Conservation (phyloP, 2,797 vertebrate species). For the Phrynocephalus forsythii region DNA sequence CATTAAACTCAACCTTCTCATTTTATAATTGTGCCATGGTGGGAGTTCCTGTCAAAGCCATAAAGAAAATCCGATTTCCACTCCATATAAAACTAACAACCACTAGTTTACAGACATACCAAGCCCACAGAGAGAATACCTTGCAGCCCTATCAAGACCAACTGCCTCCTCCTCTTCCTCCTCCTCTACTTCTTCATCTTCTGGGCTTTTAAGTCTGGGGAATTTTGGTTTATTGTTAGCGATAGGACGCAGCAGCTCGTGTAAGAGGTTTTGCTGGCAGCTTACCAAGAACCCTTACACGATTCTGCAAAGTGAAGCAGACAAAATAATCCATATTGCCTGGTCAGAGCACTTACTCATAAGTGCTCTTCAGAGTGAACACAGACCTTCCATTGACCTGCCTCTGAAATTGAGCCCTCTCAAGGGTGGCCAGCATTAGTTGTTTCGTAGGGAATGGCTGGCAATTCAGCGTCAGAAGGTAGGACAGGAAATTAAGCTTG, state of each 20-base stretch:
- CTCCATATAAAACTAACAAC: conserved; percentile 54
- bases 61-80: conserved; percentile 70
- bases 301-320: fast-evolving
- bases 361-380: background rate
- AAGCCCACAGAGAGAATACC: conserved; percentile 39
- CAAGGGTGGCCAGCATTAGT: conserved; percentile 44
- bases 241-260: fast-evolving
- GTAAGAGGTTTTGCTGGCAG: background rate
- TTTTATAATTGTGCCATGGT: conserved; percentile 77
- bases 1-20: conserved; percentile 71
- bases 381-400: conserved; percentile 1
- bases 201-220: background rate
- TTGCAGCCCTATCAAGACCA: fast-evolving
- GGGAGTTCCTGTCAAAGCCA: conserved; percentile 76
- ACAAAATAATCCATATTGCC: background rate
- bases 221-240: background rate
- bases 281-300: background rate
- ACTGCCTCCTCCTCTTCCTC: background rate
- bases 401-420: background rate
- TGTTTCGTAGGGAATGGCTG: conserved; percentile 13
- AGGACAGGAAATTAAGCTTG: conserved; percentile 69
- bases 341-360: background rate
- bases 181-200: background rate
- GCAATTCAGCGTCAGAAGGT: conserved; percentile 43
- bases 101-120: conserved; percentile 46